These are phyloP conservation scores for Cyclina sinensis DNA, from an alignment of 1,140 invertebrate genomes.

Conservation along the genomic window DNA sequence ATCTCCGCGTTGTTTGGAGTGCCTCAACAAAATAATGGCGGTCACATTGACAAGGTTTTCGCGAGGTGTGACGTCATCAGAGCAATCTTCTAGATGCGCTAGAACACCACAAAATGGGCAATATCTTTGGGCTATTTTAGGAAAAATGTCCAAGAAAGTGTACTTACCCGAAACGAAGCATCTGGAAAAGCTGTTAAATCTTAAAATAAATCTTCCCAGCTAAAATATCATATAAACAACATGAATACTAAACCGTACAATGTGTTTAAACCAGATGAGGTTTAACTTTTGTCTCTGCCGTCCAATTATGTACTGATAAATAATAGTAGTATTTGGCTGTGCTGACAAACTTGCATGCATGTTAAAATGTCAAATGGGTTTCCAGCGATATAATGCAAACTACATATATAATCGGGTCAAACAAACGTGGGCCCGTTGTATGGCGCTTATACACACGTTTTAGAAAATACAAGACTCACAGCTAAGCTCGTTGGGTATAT, in stretches of 20 bases:
- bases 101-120: constrained; percentile 33
- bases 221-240: background rate
- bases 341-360: constrained; percentile 6
- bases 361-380: constrained; percentile 10
- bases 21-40: constrained; percentile 64
- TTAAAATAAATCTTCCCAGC: background rate
- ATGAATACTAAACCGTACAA: background rate
- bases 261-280: constrained; percentile 17
- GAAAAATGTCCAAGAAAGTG: constrained; percentile 26
- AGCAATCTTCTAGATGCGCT: constrained; percentile 31
- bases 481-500: no score
- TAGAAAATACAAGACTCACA: no score
- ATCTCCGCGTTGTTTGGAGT: constrained; percentile 53
- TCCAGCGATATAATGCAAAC: background rate
- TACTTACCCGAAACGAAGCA: background rate
- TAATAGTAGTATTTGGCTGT: constrained; percentile 36
- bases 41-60: constrained; percentile 62
- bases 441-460: no score
- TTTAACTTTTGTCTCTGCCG: constrained; percentile 57
- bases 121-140: constrained; percentile 5
- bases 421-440: no score
- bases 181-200: background rate
- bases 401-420: background rate
- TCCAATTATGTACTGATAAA: constrained; percentile 44
- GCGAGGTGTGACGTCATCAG: constrained; percentile 49